A percentile compares a stretch with the other conserved stretches of the same genome.
These are phyloP conservation scores for Archilochus colubris DNA, from an alignment of 2,113 vertebrate species.

Conservation along the genomic window DNA sequence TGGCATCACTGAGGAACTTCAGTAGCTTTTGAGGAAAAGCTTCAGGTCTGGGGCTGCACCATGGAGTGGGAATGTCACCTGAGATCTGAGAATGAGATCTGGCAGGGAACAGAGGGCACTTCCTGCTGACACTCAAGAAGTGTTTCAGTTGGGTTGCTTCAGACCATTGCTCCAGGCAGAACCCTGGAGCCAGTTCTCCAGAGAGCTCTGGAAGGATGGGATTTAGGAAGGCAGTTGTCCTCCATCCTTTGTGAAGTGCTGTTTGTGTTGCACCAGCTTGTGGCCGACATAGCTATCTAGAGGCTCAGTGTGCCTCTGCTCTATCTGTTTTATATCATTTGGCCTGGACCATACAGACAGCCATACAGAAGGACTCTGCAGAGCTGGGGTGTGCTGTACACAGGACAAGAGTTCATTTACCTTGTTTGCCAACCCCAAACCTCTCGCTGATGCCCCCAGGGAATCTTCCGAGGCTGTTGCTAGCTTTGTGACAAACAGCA, in stretches of 20 bases:
- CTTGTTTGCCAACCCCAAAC: not conserved
- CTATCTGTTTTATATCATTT: not conserved
- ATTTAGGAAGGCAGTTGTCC: not conserved
- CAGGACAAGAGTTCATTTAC: not conserved
- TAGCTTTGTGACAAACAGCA: not conserved
- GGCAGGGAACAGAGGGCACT: not conserved
- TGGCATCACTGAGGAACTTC: not conserved
- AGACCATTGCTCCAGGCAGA: not conserved
- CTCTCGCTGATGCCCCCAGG: not conserved
- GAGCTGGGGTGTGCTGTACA: not conserved
- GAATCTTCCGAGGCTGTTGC: not conserved
- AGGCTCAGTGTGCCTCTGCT: not conserved
- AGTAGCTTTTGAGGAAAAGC: not conserved
- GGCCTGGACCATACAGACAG: rapidly evolving
- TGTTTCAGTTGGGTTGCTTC: not conserved
- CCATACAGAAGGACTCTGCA: not conserved
- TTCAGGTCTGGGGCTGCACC: not conserved
- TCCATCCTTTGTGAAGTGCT: not conserved
- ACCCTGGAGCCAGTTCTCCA: not conserved
- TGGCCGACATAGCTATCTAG: not conserved
- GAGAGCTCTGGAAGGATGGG: not conserved
- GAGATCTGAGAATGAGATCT: not conserved
- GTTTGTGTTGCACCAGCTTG: not conserved
- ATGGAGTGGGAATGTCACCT: rapidly evolving
- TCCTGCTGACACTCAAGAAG: not conserved